A percentile compares a stretch with the other conserved stretches of the same genome.
Conservation (phyloP, 2,888 invertebrate genomes). For the Hydrotaea diabolus region DNA sequence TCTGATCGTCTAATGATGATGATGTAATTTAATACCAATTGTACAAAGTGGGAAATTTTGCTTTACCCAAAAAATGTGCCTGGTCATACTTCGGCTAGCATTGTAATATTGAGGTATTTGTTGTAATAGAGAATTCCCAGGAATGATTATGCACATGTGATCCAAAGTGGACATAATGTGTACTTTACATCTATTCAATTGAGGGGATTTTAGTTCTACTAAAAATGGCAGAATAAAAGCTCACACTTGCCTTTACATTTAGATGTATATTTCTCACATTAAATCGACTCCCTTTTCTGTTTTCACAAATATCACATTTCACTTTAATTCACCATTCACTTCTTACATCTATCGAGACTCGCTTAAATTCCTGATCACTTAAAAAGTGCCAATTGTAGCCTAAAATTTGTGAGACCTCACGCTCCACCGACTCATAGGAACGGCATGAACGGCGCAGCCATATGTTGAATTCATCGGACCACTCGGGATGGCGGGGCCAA, state of each 20-base stretch:
- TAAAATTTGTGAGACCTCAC: slow-evolving; percentile 86
- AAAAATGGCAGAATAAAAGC: too few species aligned
- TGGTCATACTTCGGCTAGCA: background rate
- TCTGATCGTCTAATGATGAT: too few species aligned
- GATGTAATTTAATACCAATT: too few species aligned
- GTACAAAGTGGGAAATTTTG: too few species aligned
- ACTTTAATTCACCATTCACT: slow-evolving; percentile 65
- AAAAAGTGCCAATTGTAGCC: slow-evolving; percentile 86
- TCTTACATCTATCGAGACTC: slow-evolving; percentile 79
- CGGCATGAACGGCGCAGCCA: slow-evolving; percentile 85
- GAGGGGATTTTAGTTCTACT: too few species aligned
- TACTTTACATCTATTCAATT: too few species aligned
- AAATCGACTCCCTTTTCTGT: too few species aligned
- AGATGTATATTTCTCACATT: too few species aligned
- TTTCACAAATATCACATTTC: slow-evolving; percentile 60
- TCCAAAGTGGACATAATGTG: too few species aligned
- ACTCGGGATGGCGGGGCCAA: slow-evolving; percentile 86
- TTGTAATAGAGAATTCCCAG: background rate
- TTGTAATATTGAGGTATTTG: background rate
- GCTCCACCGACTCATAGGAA: slow-evolving; percentile 85
- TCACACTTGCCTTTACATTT: too few species aligned
- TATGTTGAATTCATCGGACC: slow-evolving; percentile 85
- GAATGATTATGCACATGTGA: background rate
- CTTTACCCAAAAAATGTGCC: background rate
- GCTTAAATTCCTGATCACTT: slow-evolving; percentile 85